Base-by-base conservation (phyloP, 2,888 invertebrate species). In the Tricholauxania praeusta region DNA sequence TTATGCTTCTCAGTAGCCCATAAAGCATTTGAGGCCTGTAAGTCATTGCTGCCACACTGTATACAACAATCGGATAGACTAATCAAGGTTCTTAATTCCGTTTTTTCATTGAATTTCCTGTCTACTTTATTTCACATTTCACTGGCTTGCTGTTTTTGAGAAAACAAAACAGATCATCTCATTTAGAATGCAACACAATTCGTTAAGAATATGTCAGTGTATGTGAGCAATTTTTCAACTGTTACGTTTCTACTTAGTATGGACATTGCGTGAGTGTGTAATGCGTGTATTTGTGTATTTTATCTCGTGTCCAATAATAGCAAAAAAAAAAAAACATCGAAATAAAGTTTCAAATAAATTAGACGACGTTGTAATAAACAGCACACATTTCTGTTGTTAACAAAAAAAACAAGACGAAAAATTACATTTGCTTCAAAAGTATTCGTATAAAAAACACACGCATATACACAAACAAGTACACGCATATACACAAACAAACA, bases 281-380 rank as follows among this genome's bases (percentile, higher is more conserved):
- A 39, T 39, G 39, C 10, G 10, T 39, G 39, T 39, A 10, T 10
- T 39, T 39, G 39, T 39, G 39, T 39, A 10, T 39, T 39, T 10
- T 39, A 39, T 39, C 39, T 39, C 8, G 39, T 39, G 39, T 39
- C 39, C 39, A 39, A 39, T 39, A 39, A 10, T 7, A 39, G 10
- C 3, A 32, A 7, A 39, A 39, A 39, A 57, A 57, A 19, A 57
- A 57, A 48, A 39, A 47, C n/a, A 63, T 7, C 63, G 10, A 39
- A 39, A 63, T 48, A 63, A 63, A 63, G 63, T 63, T 63, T 47
- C 47, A 47, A 63, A 63, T 63, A 47, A 63, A 63, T 63, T 48
- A 63, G 39, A 39, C 47, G 63, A 32, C 48, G 63, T 47, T 39
- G 47, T 62, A 47, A 62, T 62, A 63, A 63, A 47, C 39, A 63